A percentile compares a stretch with the other conserved stretches of the same genome.
Conservation (phyloP, 2,888 invertebrate species). For the Mythimna loreyi region DNA sequence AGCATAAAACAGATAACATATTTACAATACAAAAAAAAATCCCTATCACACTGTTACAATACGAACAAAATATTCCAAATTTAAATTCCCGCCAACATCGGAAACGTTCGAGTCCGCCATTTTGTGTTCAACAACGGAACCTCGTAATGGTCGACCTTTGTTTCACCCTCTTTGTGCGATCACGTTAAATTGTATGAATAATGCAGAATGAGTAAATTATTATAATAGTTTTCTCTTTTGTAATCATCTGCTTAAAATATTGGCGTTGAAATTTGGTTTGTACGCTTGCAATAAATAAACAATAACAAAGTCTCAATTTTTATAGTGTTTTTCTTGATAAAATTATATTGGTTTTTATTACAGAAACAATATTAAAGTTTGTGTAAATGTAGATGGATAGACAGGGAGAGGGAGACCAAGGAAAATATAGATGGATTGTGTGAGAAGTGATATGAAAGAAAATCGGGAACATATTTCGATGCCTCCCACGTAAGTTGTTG, state of each 20-base stretch:
- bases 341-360: too few species aligned
- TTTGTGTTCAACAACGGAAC: slow-evolving; percentile 53
- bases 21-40: slow-evolving; percentile 1
- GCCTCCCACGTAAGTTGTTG: too few species aligned
- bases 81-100: slow-evolving; percentile 42
- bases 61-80: slow-evolving; percentile 33
- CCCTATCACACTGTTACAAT: slow-evolving; percentile 8
- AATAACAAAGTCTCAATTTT: neutral
- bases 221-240: slow-evolving; percentile 25
- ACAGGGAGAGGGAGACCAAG: too few species aligned
- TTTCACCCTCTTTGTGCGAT: slow-evolving; percentile 47
- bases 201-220: slow-evolving; percentile 34
- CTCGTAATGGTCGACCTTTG: slow-evolving; percentile 52
- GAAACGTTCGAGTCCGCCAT: slow-evolving; percentile 52
- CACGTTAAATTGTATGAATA: slow-evolving; percentile 42
- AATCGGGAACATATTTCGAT: too few species aligned
- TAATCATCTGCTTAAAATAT: slow-evolving; percentile 8
- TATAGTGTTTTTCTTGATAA: too few species aligned
- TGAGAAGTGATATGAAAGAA: too few species aligned
- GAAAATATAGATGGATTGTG: too few species aligned
- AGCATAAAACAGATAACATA: neutral
- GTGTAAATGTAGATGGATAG: too few species aligned
- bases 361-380: too few species aligned
- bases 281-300: neutral
- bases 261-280: neutral